Conservation (phyloP, 2,888 invertebrate genomes). For the Coremacera marginata region DNA sequence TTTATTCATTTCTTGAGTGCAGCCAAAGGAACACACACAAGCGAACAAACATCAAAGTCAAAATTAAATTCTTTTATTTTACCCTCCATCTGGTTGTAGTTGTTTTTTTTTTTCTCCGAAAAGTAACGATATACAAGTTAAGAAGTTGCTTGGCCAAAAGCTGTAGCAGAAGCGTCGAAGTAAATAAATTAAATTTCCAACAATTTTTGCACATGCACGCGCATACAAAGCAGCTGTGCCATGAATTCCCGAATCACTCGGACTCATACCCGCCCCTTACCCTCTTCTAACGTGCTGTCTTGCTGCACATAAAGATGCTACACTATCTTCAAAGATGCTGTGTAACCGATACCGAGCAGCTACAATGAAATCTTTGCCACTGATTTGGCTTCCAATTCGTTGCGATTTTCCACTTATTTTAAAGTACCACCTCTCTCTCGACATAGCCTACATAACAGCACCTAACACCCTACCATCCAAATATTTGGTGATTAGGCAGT, state of each 20-base stretch:
- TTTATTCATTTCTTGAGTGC: not conserved
- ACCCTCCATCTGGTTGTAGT: not conserved
- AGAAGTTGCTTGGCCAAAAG: not conserved
- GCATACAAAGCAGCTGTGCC: conserved; percentile 24
- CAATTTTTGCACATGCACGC: conserved; percentile 9
- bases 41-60: conserved; percentile 11
- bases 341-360: conserved; percentile 7
- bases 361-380: conserved; percentile 1
- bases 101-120: not conserved
- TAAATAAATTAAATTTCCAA: conserved; percentile 32
- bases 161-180: conserved; percentile 12
- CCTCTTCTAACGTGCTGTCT: too few relatives aligned
- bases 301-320: too few relatives aligned
- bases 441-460: not conserved
- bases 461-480: not conserved
- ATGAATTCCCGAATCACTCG: not conserved
- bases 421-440: conserved; percentile 37
- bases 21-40: not conserved
- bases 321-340: too few relatives aligned
- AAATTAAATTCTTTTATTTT: conserved; percentile 15
- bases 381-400: conserved; percentile 37
- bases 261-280: not conserved
- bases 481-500: conserved; percentile 18
- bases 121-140: not conserved
- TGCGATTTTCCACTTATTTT: conserved; percentile 61